phyloP scores from a whole-genome alignment of 2,797 vertebrate species.

The Sebastes nivosus region DNA sequence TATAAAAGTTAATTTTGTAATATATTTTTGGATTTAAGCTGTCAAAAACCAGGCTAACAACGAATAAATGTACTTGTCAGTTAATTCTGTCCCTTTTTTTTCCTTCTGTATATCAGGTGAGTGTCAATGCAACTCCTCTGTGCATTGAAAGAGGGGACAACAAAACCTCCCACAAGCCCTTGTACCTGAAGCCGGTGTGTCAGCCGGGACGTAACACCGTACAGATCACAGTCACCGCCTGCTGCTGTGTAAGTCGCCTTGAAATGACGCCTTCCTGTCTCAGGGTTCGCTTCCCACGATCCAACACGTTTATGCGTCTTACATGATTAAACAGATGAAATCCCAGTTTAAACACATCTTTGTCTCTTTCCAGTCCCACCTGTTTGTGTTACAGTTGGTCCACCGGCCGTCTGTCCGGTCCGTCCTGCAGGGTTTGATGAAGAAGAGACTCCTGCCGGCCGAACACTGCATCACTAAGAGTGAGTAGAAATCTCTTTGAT shows the following conservation, averaged over 20 bases:
- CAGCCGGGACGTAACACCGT: slow-evolving; percentile 97
- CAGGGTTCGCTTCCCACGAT: neutral
- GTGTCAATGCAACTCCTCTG: slow-evolving; percentile 92
- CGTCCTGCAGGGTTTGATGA: slow-evolving; percentile 93
- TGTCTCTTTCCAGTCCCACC: slow-evolving; percentile 86
- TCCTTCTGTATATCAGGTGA: slow-evolving; percentile 81
- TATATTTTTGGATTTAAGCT: neutral
- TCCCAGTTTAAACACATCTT: neutral
- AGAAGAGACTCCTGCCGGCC: slow-evolving; percentile 94
- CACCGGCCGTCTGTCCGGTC: slow-evolving; percentile 94
- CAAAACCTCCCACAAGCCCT: slow-evolving; percentile 96
- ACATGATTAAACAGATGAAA: neutral
- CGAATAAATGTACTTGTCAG: too few species aligned
- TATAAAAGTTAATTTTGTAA: neutral
- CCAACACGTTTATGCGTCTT: neutral
- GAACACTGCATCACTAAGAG: slow-evolving; percentile 96
- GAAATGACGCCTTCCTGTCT: neutral
- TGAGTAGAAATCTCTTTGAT: too few species aligned
- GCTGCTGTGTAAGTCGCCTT: slow-evolving; percentile 91
- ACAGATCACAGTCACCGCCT: slow-evolving; percentile 96
- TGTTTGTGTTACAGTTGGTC: slow-evolving; percentile 95
- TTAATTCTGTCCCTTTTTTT: neutral
- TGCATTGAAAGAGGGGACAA: slow-evolving; percentile 95
- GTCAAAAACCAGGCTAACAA: neutral
- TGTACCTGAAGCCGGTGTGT: slow-evolving; percentile 96